Evolutionary conservation across 2,888 invertebrate genomes (phyloP).

Genomic region (Parnassius mnemosyne): DNA sequence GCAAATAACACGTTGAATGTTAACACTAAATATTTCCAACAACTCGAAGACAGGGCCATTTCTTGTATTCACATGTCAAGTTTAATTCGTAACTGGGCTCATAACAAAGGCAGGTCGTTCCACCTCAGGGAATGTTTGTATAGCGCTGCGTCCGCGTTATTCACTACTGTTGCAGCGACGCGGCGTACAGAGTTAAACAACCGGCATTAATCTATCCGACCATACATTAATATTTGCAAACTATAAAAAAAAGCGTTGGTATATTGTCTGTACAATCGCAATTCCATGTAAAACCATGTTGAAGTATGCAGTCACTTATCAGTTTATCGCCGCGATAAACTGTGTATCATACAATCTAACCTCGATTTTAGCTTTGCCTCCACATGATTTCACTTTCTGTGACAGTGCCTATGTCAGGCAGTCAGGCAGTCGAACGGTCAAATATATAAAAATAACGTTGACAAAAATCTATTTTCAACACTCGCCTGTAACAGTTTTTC

Average conservation of each 20-base stretch:
- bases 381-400: conserved; percentile 40
- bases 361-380: conserved; percentile 50
- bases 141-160: conserved; percentile 42
- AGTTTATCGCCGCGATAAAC: conserved; percentile 63
- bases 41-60: conserved; percentile 74
- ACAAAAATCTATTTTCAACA: conserved; percentile 24
- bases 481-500: conserved; percentile 17
- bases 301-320: conserved; percentile 43
- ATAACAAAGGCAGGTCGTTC: conserved; percentile 72
- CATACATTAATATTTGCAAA: conserved; percentile 41
- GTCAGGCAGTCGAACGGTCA: not conserved
- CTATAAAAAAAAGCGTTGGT: conserved; percentile 20
- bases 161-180: conserved; percentile 61
- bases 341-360: conserved; percentile 52
- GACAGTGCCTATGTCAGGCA: conserved; percentile 43
- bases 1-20: conserved; percentile 73
- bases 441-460: conserved; percentile 26
- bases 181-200: conserved; percentile 65
- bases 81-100: conserved; percentile 60
- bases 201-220: conserved; percentile 50
- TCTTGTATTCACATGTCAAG: conserved; percentile 66
- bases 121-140: conserved; percentile 68
- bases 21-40: conserved; percentile 76
- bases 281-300: conserved; percentile 14
- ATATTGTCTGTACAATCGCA: conserved; percentile 6